Conservation (phyloP, 2,113 vertebrate species). For the Arizona elegans region DNA sequence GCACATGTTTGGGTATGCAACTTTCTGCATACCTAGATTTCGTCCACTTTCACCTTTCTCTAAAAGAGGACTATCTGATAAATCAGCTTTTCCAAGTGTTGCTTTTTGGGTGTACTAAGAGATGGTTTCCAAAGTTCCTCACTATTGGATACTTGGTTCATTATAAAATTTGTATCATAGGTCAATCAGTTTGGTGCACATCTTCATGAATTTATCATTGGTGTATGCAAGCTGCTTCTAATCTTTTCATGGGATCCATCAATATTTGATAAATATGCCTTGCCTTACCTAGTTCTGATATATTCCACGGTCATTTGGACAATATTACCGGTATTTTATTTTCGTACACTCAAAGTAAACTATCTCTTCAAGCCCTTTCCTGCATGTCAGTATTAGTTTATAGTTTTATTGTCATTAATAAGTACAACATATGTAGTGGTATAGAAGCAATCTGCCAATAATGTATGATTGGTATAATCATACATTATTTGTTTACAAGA, state of each 20-base stretch:
- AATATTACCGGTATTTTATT: not conserved
- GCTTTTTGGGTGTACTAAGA: not conserved
- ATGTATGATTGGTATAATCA: not conserved
- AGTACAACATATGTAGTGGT: not conserved
- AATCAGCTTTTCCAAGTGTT: not conserved
- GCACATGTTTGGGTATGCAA: not conserved
- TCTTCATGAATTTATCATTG: not conserved
- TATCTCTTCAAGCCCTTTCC: not conserved
- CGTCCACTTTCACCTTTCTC: not conserved
- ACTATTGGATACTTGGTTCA: not conserved
- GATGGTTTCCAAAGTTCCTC: not conserved
- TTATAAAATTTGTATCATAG: not conserved
- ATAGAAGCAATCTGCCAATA: not conserved
- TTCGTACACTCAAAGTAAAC: not conserved
- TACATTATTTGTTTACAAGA: not conserved
- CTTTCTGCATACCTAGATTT: not conserved
- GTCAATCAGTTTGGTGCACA: not conserved
- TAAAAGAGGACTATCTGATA: not conserved
- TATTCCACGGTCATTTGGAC: not conserved
- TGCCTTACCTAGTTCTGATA: not conserved
- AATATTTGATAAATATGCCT: not conserved
- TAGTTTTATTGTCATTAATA: not conserved
- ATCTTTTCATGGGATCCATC: not conserved
- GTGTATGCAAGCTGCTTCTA: not conserved
- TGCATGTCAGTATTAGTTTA: not conserved